phyloP scores from a whole-genome alignment of 2,113 vertebrate species.

The Coreoperca whiteheadi region DNA sequence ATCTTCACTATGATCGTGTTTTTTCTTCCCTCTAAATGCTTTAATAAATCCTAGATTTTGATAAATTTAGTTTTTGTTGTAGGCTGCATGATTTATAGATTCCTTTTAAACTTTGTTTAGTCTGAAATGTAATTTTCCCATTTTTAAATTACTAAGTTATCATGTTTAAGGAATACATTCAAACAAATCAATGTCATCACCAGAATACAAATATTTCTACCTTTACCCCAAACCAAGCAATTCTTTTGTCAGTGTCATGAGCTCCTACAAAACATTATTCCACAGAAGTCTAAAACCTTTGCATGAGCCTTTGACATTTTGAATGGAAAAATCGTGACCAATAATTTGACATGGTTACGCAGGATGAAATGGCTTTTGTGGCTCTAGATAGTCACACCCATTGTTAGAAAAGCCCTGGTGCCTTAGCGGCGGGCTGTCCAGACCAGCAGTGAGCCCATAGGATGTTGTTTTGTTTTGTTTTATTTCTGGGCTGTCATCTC shows the following conservation, averaged over 20 bases:
- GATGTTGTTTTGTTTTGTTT: constrained; percentile 35
- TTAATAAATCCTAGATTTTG: neutral
- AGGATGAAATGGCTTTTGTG: constrained; percentile 62
- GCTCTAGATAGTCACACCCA: constrained; percentile 45
- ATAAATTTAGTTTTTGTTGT: too few species aligned
- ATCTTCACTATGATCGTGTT: neutral
- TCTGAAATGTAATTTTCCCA: neutral
- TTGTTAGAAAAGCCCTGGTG: constrained; percentile 36
- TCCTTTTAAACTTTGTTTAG: neutral
- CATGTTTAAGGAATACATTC: neutral
- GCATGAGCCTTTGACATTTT: constrained; percentile 44
- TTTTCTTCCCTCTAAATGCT: neutral
- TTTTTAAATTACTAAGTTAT: neutral
- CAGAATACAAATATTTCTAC: neutral
- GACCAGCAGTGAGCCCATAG: constrained; percentile 34
- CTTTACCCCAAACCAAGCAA: neutral
- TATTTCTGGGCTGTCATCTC: constrained; percentile 34
- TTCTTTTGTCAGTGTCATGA: neutral
- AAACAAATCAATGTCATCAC: neutral
- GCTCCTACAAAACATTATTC: constrained; percentile 7
- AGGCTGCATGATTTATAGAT: neutral
- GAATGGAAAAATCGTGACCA: constrained; percentile 22
- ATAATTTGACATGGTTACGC: constrained; percentile 49
- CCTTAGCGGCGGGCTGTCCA: neutral
- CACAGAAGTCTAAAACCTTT: neutral